Evolutionary conservation across 2,113 vertebrate genomes (phyloP), one percentile per base, ranked within the genome.

Genomic region (Chroicocephalus ridibundus): DNA sequence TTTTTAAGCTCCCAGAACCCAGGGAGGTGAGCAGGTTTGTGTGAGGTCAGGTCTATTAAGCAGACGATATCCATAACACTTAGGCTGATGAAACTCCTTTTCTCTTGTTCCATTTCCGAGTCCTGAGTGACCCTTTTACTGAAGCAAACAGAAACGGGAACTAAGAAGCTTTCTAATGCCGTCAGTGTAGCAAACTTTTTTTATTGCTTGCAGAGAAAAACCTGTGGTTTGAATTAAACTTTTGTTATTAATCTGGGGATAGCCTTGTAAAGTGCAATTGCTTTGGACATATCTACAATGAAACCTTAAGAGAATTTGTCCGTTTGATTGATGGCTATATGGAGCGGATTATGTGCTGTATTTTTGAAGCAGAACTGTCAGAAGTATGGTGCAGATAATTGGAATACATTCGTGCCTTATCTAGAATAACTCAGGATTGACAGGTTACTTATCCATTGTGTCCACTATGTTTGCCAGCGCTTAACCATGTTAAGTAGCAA

Each of bases 51-150:
- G 70, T 87, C 74, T 91, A 5, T 74, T 95, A 86, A 93, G 89
- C 64, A 85, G 83, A 54, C 7, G 5, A 91, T 29, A 91, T 85
- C 75, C 1, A 2, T 77, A 82, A 76, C 42, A 60, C 75, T 89
- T 89, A 89, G 84, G 47, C 86, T 91, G 78, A 95, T 88, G 86
- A 95, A 97, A 80, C 80, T 9, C 24, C 31, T 69, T 84, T 78
- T 93, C 34, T 31, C 60, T 70, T 75, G n/a, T 82, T 87, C 71
- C 19, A 11, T 91, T 93, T 93, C 36, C 6, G 6, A 78, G 52
- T 71, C 34, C 60, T 10, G 13, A 70, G 82, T 75, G 72, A 44
- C 74, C 40, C 25, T 92, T 85, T 94, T 38, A 80, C 31, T 87
- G 83, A 64, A 91, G 72, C 65, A 79, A 79, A 88, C 60, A 88